A percentile compares a stretch with the other conserved stretches of the same genome.
Evolutionary conservation across 2,888 invertebrate species (phyloP).

Genomic region (Aleiodes testaceus): DNA sequence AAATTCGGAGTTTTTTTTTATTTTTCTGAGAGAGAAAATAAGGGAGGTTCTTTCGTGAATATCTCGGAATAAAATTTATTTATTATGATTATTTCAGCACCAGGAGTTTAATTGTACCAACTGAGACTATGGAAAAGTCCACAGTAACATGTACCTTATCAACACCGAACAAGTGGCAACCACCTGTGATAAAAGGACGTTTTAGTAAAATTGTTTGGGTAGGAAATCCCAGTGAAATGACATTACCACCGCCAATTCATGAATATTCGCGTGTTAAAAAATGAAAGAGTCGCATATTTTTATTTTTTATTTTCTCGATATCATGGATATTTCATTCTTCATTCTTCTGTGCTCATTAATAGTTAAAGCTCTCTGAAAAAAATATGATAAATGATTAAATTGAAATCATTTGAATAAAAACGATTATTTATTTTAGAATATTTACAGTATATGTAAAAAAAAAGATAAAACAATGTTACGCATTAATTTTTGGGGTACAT

Average conservation of each 20-base stretch:
- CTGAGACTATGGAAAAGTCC: constrained; percentile 62
- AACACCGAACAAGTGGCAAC: constrained; percentile 66
- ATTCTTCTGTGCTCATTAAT: too few species aligned
- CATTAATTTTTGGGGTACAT: constrained; percentile 57
- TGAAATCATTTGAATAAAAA: constrained; percentile 64
- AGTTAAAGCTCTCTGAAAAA: too few species aligned
- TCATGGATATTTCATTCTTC: constrained; percentile 6
- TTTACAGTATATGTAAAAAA: constrained; percentile 67
- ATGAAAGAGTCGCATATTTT: constrained; percentile 48
- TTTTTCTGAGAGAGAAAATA: too few species aligned
- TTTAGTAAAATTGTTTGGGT: constrained; percentile 69
- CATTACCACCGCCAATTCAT: constrained; percentile 61
- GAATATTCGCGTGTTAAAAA: constrained; percentile 62
- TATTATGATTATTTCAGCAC: constrained; percentile 54
- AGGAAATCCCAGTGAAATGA: constrained; percentile 66
- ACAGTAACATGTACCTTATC: constrained; percentile 54
- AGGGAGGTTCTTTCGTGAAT: too few species aligned
- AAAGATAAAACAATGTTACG: constrained; percentile 60
- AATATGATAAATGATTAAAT: too few species aligned
- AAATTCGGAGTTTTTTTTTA: too few species aligned
- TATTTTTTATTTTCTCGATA: background rate
- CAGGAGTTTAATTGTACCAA: constrained; percentile 63
- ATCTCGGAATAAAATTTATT: constrained; percentile 9
- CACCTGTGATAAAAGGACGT: constrained; percentile 69
- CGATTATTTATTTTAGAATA: constrained; percentile 72